phyloP scores from a whole-genome alignment of 1,140 invertebrate genomes.

The Drosophila littoralis region DNA sequence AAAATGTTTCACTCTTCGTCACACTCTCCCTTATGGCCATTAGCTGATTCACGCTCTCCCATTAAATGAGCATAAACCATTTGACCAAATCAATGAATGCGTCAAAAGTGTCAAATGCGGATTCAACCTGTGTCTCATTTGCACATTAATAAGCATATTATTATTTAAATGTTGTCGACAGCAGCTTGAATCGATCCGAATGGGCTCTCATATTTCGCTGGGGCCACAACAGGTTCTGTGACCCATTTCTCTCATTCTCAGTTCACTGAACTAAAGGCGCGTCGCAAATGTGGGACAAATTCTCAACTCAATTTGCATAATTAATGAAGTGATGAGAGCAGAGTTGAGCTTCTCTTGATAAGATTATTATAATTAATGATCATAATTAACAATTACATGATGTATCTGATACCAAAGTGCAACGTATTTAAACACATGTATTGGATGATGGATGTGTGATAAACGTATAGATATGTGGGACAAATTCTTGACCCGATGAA shows the following conservation, averaged over 20 bases:
- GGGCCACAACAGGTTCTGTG: slow-evolving; percentile 57
- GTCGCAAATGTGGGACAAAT: slow-evolving; percentile 64
- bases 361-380: slow-evolving; percentile 51
- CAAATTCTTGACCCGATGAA: background rate
- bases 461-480: background rate
- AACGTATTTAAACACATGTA: background rate
- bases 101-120: slow-evolving; percentile 69
- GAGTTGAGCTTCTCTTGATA: slow-evolving; percentile 15
- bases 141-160: slow-evolving; percentile 77
- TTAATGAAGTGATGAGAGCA: slow-evolving; percentile 53
- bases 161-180: slow-evolving; percentile 65
- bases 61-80: slow-evolving; percentile 52
- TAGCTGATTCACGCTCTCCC: slow-evolving; percentile 51
- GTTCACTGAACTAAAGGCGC: slow-evolving; percentile 66
- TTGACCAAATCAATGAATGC: slow-evolving; percentile 53
- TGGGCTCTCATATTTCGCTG: background rate
- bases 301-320: slow-evolving; percentile 67
- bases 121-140: slow-evolving; percentile 57
- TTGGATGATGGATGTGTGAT: background rate
- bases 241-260: slow-evolving; percentile 60
- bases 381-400: slow-evolving; percentile 47
- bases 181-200: slow-evolving; percentile 17
- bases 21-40: slow-evolving; percentile 31
- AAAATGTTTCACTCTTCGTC: slow-evolving; percentile 33
- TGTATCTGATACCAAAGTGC: background rate